Conservation (phyloP, 2,113 vertebrate genomes). For the Laterallus jamaicensis region DNA sequence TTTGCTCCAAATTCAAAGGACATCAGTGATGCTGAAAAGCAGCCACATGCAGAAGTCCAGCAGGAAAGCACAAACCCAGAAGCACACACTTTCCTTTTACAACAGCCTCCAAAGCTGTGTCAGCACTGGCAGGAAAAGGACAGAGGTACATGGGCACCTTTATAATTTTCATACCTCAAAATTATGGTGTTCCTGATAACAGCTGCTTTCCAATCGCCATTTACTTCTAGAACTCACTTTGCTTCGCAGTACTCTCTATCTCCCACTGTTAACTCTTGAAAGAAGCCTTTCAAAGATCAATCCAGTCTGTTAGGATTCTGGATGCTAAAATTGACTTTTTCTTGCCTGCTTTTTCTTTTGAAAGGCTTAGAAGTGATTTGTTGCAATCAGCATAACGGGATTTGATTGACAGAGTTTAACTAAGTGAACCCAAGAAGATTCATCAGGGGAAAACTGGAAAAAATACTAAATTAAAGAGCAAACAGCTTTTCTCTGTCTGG, state of each 20-base stretch:
- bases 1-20: not conserved
- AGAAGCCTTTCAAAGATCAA: slow-evolving; percentile 42
- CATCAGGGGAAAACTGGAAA: not conserved
- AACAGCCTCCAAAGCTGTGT: not conserved
- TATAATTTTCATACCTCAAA: slow-evolving; percentile 21
- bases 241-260: slow-evolving; percentile 10
- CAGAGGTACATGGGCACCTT: not conserved
- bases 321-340: not conserved
- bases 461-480: not conserved
- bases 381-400: slow-evolving; percentile 7
- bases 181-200: not conserved
- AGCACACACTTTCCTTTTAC: not conserved
- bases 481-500: not conserved
- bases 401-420: slow-evolving; percentile 5
- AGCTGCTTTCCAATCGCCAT: not conserved
- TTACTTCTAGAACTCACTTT: slow-evolving; percentile 31
- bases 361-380: slow-evolving; percentile 12
- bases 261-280: slow-evolving; percentile 26
- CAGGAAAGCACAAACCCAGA: not conserved
- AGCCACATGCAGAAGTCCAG: not conserved
- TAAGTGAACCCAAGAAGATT: not conserved
- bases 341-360: slow-evolving; percentile 13
- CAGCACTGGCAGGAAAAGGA: not conserved
- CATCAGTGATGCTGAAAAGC: not conserved
- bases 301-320: not conserved